Conservation (phyloP, 2,888 invertebrate species). For the Eupithecia subumbrata region DNA sequence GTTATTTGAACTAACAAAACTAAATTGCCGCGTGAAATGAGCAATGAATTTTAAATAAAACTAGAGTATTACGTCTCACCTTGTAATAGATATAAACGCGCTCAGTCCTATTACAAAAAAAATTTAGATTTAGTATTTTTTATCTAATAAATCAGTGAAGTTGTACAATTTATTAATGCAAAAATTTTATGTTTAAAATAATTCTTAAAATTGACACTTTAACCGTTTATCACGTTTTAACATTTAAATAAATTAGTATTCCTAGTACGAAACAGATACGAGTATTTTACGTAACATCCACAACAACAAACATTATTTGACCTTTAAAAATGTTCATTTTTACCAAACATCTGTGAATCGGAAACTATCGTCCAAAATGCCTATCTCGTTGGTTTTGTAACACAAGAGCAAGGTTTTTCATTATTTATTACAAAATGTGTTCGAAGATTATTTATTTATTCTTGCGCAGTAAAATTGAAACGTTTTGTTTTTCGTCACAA, state of each 20-base stretch:
- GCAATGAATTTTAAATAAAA: not conserved
- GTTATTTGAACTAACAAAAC: not conserved
- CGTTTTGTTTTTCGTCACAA: constrained; percentile 41
- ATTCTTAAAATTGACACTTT: constrained; percentile 14
- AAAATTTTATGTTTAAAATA: not conserved
- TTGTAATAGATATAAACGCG: constrained; percentile 1
- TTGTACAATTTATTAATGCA: not conserved
- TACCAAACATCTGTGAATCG: constrained; percentile 12
- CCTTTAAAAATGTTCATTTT: constrained; percentile 3
- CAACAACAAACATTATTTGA: constrained; percentile 2
- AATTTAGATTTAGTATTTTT: not conserved
- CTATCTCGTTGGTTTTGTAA: constrained; percentile 47
- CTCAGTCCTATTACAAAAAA: not conserved
- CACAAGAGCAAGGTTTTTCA: constrained; percentile 46
- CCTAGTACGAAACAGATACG: constrained; percentile 15
- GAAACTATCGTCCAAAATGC: constrained; percentile 14
- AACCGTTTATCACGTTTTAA: constrained; percentile 18
- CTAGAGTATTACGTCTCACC: not conserved
- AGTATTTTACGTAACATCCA: constrained; percentile 20
- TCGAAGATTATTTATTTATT: constrained; percentile 47
- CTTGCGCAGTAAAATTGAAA: constrained; percentile 45
- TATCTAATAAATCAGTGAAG: not conserved
- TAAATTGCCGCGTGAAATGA: not conserved
- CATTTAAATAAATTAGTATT: constrained; percentile 15
- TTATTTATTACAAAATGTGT: constrained; percentile 50